A percentile compares a stretch with the other conserved stretches of the same genome.
phyloP scores from a whole-genome alignment of 1,140 invertebrate genomes.

The Heliconius eleuchia region DNA sequence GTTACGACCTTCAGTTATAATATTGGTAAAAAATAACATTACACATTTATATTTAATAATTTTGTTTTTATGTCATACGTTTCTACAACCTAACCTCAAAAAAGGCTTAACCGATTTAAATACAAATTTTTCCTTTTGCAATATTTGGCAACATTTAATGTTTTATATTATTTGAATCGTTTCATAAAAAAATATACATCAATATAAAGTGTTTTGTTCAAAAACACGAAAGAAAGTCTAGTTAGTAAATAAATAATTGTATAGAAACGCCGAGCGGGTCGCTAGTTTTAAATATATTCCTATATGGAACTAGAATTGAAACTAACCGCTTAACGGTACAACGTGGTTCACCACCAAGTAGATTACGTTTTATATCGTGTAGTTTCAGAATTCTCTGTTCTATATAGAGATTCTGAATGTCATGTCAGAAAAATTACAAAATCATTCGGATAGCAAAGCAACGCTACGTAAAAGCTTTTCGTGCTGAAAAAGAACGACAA shows the following conservation, averaged over 20 bases:
- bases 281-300: background rate
- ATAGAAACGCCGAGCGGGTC: no score
- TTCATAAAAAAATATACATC: no score
- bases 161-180: no score
- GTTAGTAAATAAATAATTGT: no score
- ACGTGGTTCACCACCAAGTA: slow-evolving; percentile 3
- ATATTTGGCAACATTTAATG: no score
- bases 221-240: no score
- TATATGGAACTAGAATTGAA: background rate
- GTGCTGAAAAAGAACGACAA: background rate
- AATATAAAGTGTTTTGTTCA: no score
- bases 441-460: slow-evolving; percentile 6
- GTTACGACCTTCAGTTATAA: no score
- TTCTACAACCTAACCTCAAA: no score
- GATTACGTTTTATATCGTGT: slow-evolving; percentile 6
- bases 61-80: background rate
- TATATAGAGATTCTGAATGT: background rate
- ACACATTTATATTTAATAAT: background rate
- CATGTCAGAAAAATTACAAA: slow-evolving; percentile 13
- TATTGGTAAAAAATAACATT: no score
- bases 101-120: no score
- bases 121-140: no score
- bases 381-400: slow-evolving; percentile 9
- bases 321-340: background rate
- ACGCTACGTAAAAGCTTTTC: slow-evolving; percentile 16